phyloP scores from a whole-genome alignment of 2,113 vertebrate genomes.

The Sinosuthora webbiana region DNA sequence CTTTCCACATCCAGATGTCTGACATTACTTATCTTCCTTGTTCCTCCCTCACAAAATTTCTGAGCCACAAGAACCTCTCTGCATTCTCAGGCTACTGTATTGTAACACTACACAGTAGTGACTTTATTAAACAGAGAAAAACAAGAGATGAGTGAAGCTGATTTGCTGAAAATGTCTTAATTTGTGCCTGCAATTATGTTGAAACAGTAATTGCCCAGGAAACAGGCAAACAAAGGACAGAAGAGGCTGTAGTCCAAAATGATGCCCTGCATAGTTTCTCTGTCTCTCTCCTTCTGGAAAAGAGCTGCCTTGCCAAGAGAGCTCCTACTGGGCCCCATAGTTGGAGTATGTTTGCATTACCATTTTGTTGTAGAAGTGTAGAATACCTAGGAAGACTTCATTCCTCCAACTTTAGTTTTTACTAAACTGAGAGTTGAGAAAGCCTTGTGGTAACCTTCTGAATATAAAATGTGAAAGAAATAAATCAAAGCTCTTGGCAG shows the following conservation, averaged over 20 bases:
- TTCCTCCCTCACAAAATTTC: neutral
- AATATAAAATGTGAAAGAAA: neutral
- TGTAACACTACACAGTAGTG: neutral
- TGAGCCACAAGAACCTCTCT: neutral
- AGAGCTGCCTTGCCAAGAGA: neutral
- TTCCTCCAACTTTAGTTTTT: neutral
- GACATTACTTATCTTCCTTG: neutral
- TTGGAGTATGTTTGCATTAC: neutral
- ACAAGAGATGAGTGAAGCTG: neutral
- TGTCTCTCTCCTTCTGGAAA: neutral
- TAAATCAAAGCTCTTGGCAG: neutral
- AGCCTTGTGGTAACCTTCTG: neutral
- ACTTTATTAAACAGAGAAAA: neutral
- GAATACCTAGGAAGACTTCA: neutral
- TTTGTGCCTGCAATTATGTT: neutral
- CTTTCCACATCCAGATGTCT: neutral
- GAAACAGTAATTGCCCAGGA: neutral
- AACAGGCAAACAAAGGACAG: neutral
- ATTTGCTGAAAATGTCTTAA: neutral
- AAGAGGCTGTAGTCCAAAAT: neutral
- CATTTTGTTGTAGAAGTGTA: neutral
- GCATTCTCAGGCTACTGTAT: neutral
- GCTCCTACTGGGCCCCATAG: neutral
- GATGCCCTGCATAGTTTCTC: neutral
- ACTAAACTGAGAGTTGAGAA: neutral